A percentile compares a stretch with the other conserved stretches of the same genome.
phyloP scores from a whole-genome alignment of 2,113 vertebrate genomes.

The Chaetura pelagica region DNA sequence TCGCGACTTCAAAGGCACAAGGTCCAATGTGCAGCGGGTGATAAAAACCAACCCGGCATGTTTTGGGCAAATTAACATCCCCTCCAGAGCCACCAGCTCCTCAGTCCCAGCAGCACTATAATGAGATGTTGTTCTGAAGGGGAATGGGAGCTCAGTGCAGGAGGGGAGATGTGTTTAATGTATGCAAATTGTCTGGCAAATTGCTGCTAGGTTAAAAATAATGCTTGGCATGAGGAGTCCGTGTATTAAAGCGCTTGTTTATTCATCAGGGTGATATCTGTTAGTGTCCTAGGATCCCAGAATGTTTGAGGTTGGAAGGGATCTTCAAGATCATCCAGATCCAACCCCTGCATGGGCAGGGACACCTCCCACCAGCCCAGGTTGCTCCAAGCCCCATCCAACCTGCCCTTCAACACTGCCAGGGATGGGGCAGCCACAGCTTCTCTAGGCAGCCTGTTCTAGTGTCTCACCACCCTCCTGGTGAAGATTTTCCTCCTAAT shows the following conservation, averaged over 20 bases:
- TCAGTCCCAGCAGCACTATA: conserved; percentile 72
- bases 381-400: no score
- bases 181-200: conserved; percentile 83
- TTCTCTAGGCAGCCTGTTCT: no score
- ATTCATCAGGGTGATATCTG: conserved; percentile 75
- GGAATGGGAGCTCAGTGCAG: conserved; percentile 57
- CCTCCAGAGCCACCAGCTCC: conserved; percentile 73
- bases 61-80: conserved; percentile 80
- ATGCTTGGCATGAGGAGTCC: conserved; percentile 58
- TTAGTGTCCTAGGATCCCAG: not conserved
- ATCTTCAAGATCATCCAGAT: no score
- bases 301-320: no score
- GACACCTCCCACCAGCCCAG: no score
- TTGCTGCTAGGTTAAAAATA: conserved; percentile 78
- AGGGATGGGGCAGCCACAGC: no score
- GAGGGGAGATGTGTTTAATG: conserved; percentile 77
- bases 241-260: conserved; percentile 72
- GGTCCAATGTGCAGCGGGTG: conserved; percentile 74
- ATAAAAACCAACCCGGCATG: conserved; percentile 78
- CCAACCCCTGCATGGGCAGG: no score
- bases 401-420: no score
- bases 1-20: conserved; percentile 76
- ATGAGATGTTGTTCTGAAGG: conserved; percentile 73
- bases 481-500: no score
- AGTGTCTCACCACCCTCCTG: no score